Conservation (phyloP, 2,888 invertebrate species). For the Acrobasis repandana region DNA sequence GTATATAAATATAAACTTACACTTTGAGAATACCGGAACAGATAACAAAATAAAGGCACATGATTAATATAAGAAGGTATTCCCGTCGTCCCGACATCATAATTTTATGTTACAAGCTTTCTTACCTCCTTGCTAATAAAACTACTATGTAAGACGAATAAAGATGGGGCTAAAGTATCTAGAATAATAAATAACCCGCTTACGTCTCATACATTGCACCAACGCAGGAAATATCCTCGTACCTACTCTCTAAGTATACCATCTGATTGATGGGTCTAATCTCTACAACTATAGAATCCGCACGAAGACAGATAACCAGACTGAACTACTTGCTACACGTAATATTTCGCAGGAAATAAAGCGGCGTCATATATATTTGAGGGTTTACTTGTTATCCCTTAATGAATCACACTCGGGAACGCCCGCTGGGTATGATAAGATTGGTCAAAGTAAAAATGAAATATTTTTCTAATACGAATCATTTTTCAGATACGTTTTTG, state of each 20-base stretch:
- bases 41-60: no score
- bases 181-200: constrained; percentile 27
- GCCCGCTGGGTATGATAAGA: neutral
- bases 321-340: constrained; percentile 39
- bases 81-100: no score
- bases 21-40: no score
- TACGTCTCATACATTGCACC: constrained; percentile 44
- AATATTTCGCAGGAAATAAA: constrained; percentile 38
- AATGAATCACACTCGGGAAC: constrained; percentile 19
- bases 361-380: constrained; percentile 28
- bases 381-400: constrained; percentile 25
- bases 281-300: constrained; percentile 61
- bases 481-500: neutral
- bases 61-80: no score
- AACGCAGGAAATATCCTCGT: constrained; percentile 43
- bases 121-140: no score
- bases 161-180: no score
- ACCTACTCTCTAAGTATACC: constrained; percentile 48
- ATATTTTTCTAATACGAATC: constrained; percentile 16
- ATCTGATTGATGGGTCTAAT: constrained; percentile 72
- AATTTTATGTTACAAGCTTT: no score
- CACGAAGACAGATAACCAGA: constrained; percentile 55
- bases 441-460: constrained; percentile 19
- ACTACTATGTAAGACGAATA: no score
- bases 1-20: no score